These are phyloP conservation scores for Nymphalis io DNA, from an alignment of 1,140 invertebrate species.

Conservation along the genomic window DNA sequence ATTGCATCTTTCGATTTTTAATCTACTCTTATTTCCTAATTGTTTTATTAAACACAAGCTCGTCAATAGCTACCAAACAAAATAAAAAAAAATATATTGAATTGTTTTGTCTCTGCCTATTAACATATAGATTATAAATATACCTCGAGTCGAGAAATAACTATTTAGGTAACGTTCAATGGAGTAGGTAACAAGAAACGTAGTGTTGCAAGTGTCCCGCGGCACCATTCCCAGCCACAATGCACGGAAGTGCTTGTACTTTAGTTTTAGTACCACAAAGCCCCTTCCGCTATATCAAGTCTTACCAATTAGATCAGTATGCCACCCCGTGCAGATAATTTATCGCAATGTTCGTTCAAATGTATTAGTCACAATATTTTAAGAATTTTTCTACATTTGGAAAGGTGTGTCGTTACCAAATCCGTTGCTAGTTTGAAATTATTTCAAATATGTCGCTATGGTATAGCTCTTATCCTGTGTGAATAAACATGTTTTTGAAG, in stretches of 20 bases:
- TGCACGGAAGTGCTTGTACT: constrained; percentile 58
- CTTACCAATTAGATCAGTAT: constrained; percentile 49
- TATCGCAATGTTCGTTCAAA: constrained; percentile 24
- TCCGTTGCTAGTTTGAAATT: not conserved
- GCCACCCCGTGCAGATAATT: constrained; percentile 25
- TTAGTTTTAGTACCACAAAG: constrained; percentile 38
- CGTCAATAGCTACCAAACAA: too few relatives aligned
- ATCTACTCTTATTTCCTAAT: too few relatives aligned
- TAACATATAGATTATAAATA: not conserved
- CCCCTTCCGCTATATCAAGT: constrained; percentile 56
- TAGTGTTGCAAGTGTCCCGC: constrained; percentile 56
- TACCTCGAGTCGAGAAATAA: not conserved
- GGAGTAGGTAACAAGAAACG: constrained; percentile 19
- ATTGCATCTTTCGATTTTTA: too few relatives aligned
- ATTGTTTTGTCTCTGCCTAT: too few relatives aligned
- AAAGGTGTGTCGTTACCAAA: constrained; percentile 8
- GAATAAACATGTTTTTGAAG: constrained; percentile 13
- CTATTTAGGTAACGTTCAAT: not conserved
- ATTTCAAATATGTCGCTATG: constrained; percentile 31
- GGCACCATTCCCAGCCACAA: constrained; percentile 60
- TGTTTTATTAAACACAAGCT: too few relatives aligned
- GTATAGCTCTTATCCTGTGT: constrained; percentile 25
- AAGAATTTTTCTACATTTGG: constrained; percentile 28
- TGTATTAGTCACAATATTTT: constrained; percentile 15
- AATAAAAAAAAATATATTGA: too few relatives aligned